Conservation (phyloP, 2,888 invertebrate species). For the Silvanus unidentatus region DNA sequence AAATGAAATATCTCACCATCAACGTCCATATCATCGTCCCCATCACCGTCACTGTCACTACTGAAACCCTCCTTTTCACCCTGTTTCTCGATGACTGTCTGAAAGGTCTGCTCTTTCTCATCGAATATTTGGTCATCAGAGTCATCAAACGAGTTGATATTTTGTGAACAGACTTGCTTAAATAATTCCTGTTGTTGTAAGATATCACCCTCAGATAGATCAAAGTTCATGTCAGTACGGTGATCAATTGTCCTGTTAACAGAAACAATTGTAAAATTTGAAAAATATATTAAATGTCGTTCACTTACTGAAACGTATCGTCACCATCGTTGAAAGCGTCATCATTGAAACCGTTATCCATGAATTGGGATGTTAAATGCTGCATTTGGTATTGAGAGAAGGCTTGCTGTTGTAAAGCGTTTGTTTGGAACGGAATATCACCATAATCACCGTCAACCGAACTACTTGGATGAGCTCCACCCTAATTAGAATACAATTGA, state of each 20-base stretch:
- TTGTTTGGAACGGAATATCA: conserved; percentile 50
- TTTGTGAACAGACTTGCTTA: conserved; percentile 52
- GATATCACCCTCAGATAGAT: conserved; percentile 48
- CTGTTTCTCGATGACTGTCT: conserved; percentile 48
- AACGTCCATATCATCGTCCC: conserved; percentile 44
- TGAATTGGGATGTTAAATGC: conserved; percentile 55
- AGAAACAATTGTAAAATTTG: too few relatives aligned
- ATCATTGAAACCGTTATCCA: conserved; percentile 55
- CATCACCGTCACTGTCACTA: conserved; percentile 50
- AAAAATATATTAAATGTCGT: conserved; percentile 1
- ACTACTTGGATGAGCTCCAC: conserved; percentile 43
- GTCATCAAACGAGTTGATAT: conserved; percentile 40
- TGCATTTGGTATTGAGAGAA: conserved; percentile 59
- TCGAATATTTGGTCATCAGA: conserved; percentile 47
- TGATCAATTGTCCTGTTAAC: conserved; percentile 39
- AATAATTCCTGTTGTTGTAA: conserved; percentile 53
- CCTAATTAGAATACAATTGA: conserved; percentile 27
- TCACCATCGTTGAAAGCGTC: conserved; percentile 59
- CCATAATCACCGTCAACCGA: conserved; percentile 51
- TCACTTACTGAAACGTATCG: conserved; percentile 50
- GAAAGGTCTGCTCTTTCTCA: conserved; percentile 47
- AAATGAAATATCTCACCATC: conserved; percentile 43
- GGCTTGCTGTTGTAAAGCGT: conserved; percentile 50
- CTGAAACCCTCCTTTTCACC: conserved; percentile 40
- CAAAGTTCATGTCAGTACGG: conserved; percentile 43